A percentile compares a stretch with the other conserved stretches of the same genome.
phyloP scores from a whole-genome alignment of 2,113 vertebrate species.

The Nestor notabilis region DNA sequence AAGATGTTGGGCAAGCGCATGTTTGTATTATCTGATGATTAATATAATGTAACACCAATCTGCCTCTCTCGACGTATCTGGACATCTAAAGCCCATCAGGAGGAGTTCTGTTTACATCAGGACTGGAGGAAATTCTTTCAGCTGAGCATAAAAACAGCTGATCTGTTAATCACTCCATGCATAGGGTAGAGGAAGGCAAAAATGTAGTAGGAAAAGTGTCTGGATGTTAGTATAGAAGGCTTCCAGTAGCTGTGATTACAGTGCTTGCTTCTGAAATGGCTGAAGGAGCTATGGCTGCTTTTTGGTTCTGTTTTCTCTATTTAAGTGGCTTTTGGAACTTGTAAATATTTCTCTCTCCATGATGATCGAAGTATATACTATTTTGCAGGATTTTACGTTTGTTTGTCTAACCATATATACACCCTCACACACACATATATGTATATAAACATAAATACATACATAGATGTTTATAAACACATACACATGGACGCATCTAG shows the following conservation, averaged over 20 bases:
- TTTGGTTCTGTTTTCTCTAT: not conserved
- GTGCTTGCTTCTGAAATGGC: not conserved
- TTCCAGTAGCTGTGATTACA: not conserved
- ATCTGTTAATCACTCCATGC: not conserved
- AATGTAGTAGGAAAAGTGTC: not conserved
- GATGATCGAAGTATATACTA: not conserved
- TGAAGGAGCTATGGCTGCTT: not conserved
- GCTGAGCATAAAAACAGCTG: not conserved
- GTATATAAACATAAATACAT: no score
- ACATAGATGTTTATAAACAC: not conserved
- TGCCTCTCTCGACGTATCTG: not conserved
- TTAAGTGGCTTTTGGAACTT: not conserved
- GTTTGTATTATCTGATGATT: not conserved
- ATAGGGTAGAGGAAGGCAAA: not conserved
- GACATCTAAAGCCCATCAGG: not conserved
- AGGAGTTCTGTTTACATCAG: not conserved
- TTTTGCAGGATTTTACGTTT: not conserved
- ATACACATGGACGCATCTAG: not conserved
- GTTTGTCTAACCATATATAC: not conserved
- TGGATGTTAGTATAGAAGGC: not conserved
- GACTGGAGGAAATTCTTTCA: not conserved
- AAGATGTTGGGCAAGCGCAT: not conserved
- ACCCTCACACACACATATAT: rapidly evolving
- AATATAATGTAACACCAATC: not conserved
- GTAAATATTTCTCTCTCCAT: not conserved